Base-by-base conservation (phyloP, 1,140 invertebrate species). In the Sycophaga agraensis region DNA sequence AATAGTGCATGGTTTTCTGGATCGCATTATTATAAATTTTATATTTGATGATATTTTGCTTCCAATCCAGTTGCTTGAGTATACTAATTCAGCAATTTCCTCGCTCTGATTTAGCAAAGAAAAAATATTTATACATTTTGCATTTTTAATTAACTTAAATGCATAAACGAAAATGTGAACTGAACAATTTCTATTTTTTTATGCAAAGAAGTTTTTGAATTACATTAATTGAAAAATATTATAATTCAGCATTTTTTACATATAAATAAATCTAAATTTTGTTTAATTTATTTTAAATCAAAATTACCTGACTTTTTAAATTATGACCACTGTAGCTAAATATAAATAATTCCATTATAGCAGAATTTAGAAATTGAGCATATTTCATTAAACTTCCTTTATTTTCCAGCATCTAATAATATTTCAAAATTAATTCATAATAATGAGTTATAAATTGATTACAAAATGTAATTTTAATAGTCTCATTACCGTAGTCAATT, bases 291-390 rank as follows among this genome's bases (percentile, higher is more conserved):
- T 34, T 35, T 31, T 4, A 34, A 19, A 34, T 22, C 34, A 37
- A 35, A 49, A 46, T 59, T 50, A 73, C 74, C 66, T 73, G 71
- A 7, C 50, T 50, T 8, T 73, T 72, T 56, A 76, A 54, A 11
- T 50, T 28, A n/a, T 75, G 48, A 7, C 74, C 74, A 16, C 72
- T 71, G 39, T 66, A 71, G 54, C 71, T 75, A 49, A 77, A 78
- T 17, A 79, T 48, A 60, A 73, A 79, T 34, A 78, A 43, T 53
- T 77, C 77, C 11, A 73, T 35, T 6, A 74, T 70, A 4, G 75
- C 70, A 2, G 74, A 34, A 6, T 63, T 66, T 1, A 73, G 40
- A 43, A 72, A 73, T 3, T 56, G 55, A 1, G 40, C 22, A 45
- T 73, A 73, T 53, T 72, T 69, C 17, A 66, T 63, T 7, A 73